These are phyloP conservation scores for Chlorospingus semifuscus DNA, from an alignment of 2,797 vertebrate genomes.

Conservation along the genomic window DNA sequence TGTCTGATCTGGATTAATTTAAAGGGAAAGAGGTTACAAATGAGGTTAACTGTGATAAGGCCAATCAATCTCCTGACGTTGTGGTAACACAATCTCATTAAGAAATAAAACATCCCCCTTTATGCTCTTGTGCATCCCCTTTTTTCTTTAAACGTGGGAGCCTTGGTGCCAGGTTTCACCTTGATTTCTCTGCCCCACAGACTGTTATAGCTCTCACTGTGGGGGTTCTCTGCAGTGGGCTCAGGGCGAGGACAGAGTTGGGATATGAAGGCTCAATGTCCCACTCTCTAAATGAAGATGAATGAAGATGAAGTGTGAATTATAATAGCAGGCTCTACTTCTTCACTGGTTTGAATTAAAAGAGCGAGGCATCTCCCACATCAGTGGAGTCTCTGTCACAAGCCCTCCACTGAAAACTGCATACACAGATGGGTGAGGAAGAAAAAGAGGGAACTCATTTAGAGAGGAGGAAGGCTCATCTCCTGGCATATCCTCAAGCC, in stretches of 20 bases:
- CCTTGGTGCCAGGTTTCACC: background rate
- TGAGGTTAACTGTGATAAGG: conserved; percentile 54
- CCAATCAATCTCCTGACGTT: conserved; percentile 28
- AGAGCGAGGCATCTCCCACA: background rate
- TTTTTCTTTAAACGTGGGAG: background rate
- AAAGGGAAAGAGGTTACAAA: conserved; percentile 47
- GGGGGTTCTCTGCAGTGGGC: background rate
- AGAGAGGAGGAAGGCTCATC: background rate
- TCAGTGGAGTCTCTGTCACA: background rate
- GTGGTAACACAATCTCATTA: background rate
- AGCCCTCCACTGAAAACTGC: background rate
- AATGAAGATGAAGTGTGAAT: background rate
- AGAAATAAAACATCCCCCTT: conserved; percentile 25
- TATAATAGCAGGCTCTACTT: background rate
- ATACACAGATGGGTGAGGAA: background rate
- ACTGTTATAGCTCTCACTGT: background rate
- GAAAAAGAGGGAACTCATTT: background rate
- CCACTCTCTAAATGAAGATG: background rate
- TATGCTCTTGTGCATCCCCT: background rate
- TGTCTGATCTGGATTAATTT: conserved; percentile 41
- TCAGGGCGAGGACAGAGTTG: rapidly evolving
- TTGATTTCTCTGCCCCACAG: background rate
- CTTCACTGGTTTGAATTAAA: background rate
- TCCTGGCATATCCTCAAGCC: background rate
- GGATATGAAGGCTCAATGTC: background rate